Base-by-base conservation (phyloP, 2,113 vertebrate genomes). In the Aythya baeri region DNA sequence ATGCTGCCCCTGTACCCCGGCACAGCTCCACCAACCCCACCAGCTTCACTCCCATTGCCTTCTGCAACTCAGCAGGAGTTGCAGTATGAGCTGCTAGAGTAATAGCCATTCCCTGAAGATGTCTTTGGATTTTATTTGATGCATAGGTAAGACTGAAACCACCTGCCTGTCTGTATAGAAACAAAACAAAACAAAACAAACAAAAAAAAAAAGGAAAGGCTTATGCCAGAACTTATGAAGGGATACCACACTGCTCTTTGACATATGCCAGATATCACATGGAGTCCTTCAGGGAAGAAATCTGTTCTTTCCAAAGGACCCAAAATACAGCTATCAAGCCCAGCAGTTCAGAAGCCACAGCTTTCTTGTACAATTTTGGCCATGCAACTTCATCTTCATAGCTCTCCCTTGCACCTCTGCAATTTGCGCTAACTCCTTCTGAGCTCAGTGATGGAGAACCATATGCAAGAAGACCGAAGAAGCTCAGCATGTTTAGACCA, bases 11-110 rank as follows among this genome's bases (percentile, higher is more conserved):
- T 62, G 57, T 25, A 50, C 9, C 52, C 58, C 34, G 44, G 25
- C 5, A 10, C 23, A 55, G 29, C 16, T 67, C 20, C 46, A 27
- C 44, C 4, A 70, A 54, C 10, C 36, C n/a, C 12, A 2, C 5
- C 78, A 57, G 57, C 16, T 82, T 62, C 7, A 6, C 14, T 74
- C 8, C 8, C 13, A 62, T 12, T 2, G 2, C 38, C 61, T 49
- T 20, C 6, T 41, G 27, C 9, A 67, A 17, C 76, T 63, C 52
- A 36, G n/a, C 27, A 81, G 8, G 21, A 7, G 21, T 44, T 6
- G 4, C 6, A 36, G 11, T 16, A 73, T 1, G 13, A 76, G 59
- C 32, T 4, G 1, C 66, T 4, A 49, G 23, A 7, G 8, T 2
- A 54, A 36, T 11, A 79, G 8, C 14, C 6, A 34, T 36, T 67